Base-by-base conservation (phyloP, 2,888 invertebrate genomes). In the Acrobasis repandana region DNA sequence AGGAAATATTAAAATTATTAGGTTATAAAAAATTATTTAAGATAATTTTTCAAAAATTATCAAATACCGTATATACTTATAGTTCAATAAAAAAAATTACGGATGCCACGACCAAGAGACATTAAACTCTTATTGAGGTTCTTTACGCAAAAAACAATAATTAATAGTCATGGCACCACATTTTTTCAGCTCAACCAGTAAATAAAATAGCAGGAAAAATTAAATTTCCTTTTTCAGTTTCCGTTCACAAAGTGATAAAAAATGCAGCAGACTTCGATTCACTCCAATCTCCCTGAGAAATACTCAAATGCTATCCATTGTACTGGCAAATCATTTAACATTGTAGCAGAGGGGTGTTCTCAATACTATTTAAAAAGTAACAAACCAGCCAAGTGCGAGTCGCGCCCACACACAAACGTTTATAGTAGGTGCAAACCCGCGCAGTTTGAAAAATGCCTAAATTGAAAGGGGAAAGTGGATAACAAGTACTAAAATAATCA, bases 291-390 rank as follows among this genome's bases (percentile, higher is more conserved):
- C 18, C 54, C 54, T n/a, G 54, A 38, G 18, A 15, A 20, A 54
- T 43, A 18, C 20, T 38, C 54, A 20, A 18, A 38, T 54, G 54
- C 54, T 43, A 50, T 18, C 54, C 18, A 54, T 54, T 54, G 54
- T 54, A 18, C 54, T 34, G 20, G 38, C 38, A 54, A 54, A 54
- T 54, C 11, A 43, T 54, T 54, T 38, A 54, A 54, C 54, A 20
- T 38, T 18, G 38, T 18, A 38, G 16, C 38, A 54, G 38, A 54
- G 4, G 9, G 54, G 16, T 54, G 11, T 54, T 52, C 20, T 54
- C 38, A 38, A 38, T 38, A 54, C 38, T 38, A 36, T 54, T 18
- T n/a, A 15, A 36, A 16, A 16, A 10, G 43, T 6, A 43, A 14
- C 4, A n/a, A 9, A 6, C 9, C 36, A 9, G 36, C 9, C 4